Conservation (phyloP, 2,797 vertebrate genomes). For the Myotis myotis region DNA sequence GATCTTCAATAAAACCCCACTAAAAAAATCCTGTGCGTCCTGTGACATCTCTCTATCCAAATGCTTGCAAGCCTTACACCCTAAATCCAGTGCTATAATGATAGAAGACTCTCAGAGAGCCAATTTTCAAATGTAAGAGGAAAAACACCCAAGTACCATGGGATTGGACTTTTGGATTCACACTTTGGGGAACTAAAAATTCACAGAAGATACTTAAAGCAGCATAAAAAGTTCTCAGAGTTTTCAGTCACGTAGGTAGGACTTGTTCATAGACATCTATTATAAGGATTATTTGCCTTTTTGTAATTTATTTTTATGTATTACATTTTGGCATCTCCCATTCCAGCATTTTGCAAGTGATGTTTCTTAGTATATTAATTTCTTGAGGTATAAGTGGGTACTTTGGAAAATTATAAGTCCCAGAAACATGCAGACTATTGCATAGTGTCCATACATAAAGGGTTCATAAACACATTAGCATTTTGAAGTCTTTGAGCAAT, state of each 20-base stretch:
- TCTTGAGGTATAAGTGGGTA: not conserved
- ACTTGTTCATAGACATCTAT: not conserved
- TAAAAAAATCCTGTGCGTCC: not conserved
- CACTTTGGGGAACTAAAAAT: not conserved
- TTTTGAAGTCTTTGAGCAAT: not conserved
- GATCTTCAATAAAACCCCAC: not conserved
- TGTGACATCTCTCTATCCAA: not conserved
- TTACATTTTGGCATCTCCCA: conserved; percentile 3
- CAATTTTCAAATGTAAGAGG: not conserved
- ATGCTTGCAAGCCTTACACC: not conserved
- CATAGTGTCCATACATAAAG: not conserved
- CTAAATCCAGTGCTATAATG: not conserved
- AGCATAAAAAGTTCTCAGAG: not conserved
- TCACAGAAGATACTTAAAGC: conserved; percentile 1
- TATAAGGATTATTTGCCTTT: not conserved
- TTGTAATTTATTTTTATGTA: not conserved
- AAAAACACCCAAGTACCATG: not conserved
- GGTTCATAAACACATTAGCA: not conserved
- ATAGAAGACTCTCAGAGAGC: not conserved
- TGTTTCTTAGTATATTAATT: not conserved
- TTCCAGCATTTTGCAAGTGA: conserved; percentile 5
- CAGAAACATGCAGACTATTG: not conserved
- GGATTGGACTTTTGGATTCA: not conserved
- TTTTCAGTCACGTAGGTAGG: not conserved
- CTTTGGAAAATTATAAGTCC: conserved; percentile 23